Evolutionary conservation across 2,113 vertebrate genomes (phyloP).

Genomic region (Hyaena hyaena): DNA sequence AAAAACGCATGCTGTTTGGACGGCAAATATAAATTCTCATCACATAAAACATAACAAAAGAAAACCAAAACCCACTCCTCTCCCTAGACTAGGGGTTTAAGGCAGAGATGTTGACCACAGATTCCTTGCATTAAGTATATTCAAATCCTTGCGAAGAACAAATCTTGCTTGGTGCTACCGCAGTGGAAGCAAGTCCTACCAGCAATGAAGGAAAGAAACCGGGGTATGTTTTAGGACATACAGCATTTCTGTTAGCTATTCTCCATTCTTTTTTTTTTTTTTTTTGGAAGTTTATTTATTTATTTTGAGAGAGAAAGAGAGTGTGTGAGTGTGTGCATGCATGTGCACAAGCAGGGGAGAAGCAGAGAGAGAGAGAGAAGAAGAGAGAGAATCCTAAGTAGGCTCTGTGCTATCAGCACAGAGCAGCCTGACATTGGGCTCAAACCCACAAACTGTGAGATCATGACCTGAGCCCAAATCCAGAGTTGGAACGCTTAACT

Average conservation of each 20-base stretch:
- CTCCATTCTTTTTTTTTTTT: background rate
- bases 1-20: background rate
- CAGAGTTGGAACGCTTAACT: too few species aligned
- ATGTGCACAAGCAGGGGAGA: too few species aligned
- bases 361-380: too few species aligned
- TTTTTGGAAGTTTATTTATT: too few species aligned
- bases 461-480: too few species aligned
- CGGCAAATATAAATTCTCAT: constrained; percentile 58
- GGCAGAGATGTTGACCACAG: background rate
- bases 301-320: too few species aligned
- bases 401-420: too few species aligned
- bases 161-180: background rate
- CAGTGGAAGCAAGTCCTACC: background rate
- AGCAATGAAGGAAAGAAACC: background rate
- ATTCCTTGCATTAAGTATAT: constrained; percentile 8
- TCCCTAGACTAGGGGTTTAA: background rate
- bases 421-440: too few species aligned
- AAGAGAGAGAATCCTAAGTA: too few species aligned
- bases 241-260: background rate
- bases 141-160: background rate
- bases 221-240: background rate
- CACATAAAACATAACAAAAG: background rate
- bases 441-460: too few species aligned
- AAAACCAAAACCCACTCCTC: background rate
- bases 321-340: too few species aligned